Evolutionary conservation across 2,888 invertebrate genomes (phyloP).

Genomic region (Agonopterix alstromeriana): DNA sequence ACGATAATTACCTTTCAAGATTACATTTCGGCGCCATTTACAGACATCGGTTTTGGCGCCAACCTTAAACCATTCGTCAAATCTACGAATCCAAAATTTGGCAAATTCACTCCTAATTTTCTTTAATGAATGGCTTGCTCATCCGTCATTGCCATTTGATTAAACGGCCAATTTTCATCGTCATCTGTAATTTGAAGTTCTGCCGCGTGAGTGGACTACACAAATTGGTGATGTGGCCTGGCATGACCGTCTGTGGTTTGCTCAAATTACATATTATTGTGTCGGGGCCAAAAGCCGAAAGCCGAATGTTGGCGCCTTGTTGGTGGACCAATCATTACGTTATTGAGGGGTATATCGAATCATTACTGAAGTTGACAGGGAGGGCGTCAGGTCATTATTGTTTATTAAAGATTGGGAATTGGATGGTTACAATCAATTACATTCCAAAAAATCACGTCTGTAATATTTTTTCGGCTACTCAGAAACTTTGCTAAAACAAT

Average conservation of each 20-base stretch:
- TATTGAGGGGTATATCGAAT: constrained; percentile 50
- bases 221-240: constrained; percentile 17
- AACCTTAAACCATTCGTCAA: constrained; percentile 36
- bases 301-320: constrained; percentile 67
- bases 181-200: constrained; percentile 26
- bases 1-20: constrained; percentile 17
- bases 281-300: constrained; percentile 38
- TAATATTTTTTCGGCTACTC: no score
- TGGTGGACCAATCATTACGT: constrained; percentile 50
- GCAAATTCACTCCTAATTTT: constrained; percentile 33
- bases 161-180: constrained; percentile 24
- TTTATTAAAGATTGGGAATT: no score
- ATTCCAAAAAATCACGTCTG: no score
- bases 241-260: constrained; percentile 43
- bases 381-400: constrained; percentile 18
- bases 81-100: constrained; percentile 37
- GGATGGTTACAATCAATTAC: no score
- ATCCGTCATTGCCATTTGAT: constrained; percentile 23
- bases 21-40: constrained; percentile 24
- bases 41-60: constrained; percentile 25
- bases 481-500: no score
- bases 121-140: constrained; percentile 26
- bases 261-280: constrained; percentile 65
- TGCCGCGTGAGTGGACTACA: constrained; percentile 2
- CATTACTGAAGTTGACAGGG: constrained; percentile 33